Evolutionary conservation across 1,140 invertebrate genomes (phyloP).

Genomic region (Pseudomyrmex concolor): DNA sequence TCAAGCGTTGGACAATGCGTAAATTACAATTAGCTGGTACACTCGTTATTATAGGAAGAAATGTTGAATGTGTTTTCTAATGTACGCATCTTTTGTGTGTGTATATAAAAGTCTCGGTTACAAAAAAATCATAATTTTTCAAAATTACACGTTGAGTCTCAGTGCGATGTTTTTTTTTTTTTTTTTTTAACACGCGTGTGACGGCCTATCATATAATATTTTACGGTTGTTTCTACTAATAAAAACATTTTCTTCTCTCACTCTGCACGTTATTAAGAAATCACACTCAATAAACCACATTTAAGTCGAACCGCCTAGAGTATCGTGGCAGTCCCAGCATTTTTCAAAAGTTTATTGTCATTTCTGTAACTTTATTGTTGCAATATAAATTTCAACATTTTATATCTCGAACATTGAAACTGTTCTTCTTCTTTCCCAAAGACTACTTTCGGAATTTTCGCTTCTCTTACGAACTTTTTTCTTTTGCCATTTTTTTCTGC

Average conservation of each 20-base stretch:
- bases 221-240: not conserved
- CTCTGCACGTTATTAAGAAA: slow-evolving; percentile 31
- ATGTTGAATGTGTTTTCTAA: not conserved
- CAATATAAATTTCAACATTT: slow-evolving; percentile 20
- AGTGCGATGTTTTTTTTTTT: too few relatives aligned
- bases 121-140: not conserved
- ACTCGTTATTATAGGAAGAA: slow-evolving; percentile 21
- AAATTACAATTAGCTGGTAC: slow-evolving; percentile 12
- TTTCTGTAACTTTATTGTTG: slow-evolving; percentile 54
- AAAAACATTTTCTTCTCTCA: slow-evolving; percentile 18
- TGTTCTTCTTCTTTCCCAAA: not conserved
- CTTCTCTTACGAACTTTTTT: too few relatives aligned
- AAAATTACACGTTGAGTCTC: too few relatives aligned
- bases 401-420: slow-evolving; percentile 1
- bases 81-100: not conserved
- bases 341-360: slow-evolving; percentile 64
- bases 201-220: not conserved
- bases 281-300: slow-evolving; percentile 7
- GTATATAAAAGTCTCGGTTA: slow-evolving; percentile 25
- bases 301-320: slow-evolving; percentile 16
- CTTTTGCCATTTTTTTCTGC: not conserved
- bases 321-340: not conserved
- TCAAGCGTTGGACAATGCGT: not conserved
- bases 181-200: too few relatives aligned
- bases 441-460: not conserved